Evolutionary conservation across 2,888 invertebrate genomes (phyloP), one percentile per base, ranked within the genome.

Genomic region (Cerceris ruficornis): DNA sequence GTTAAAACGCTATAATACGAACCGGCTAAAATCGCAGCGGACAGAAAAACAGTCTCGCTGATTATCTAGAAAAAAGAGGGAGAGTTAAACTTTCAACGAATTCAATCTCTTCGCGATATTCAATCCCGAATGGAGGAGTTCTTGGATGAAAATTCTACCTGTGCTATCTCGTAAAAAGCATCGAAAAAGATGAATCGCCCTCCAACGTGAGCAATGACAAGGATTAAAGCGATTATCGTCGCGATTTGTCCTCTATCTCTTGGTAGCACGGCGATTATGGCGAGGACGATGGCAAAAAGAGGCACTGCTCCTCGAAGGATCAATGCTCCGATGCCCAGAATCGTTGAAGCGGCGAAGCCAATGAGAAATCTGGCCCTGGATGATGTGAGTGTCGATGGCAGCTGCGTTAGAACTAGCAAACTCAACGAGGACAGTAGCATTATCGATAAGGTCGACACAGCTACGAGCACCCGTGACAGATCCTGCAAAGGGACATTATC

Each of bases 1-100:
- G 98, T 98, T 93, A 98, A 95, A 82, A 96, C 96, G 60, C 98
- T 95, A 93, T 98, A 98, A 93, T 98, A 98, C 39, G 97, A 93
- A 0, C 98, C 98, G 65, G 97, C 96, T 73, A 96, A 96, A 2
- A 97, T 97, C 43, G 96, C 96, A 49, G 96, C 91, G 59, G 98
- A 93, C 83, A 98, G 95, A 54, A 86, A 83, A 0, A 98, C 94
- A 62, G 95, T 54, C 28, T 86, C 82, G 43, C 75, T 67, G 50
- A 77, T 67, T 43, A 75, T 52, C 79, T 83, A 58, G 50, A 0
- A 66, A 62, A 9, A 15, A 11, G 39, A 55, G 2, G 15, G 46
- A n/a, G 28, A 28, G 28, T 28, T 28, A 28, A 42, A 13, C 11
- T 41, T 59, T 13, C 59, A 39, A 28, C 41, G 57, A 28, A 6